Evolutionary conservation across 2,797 vertebrate species (phyloP).

Genomic region (Tauraco hartlaubi): DNA sequence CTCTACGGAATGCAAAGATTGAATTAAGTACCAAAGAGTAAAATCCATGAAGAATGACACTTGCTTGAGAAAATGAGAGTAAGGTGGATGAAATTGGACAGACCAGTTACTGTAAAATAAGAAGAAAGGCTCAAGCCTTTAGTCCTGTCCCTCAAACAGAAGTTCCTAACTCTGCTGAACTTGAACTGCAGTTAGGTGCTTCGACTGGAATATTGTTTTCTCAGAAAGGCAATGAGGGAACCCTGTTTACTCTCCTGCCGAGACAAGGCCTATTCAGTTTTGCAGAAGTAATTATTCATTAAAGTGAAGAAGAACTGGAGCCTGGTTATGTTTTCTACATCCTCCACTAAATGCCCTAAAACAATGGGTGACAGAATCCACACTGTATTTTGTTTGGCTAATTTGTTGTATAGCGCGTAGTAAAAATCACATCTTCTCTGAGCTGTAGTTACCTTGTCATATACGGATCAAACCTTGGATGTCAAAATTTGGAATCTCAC

Average conservation of each 20-base stretch:
- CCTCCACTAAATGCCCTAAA: background rate
- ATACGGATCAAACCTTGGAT: background rate
- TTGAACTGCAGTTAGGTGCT: background rate
- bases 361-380: background rate
- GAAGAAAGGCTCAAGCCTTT: background rate
- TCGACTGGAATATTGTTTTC: background rate
- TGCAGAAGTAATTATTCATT: background rate
- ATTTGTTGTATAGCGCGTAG: fast-evolving
- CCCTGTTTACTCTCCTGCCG: background rate
- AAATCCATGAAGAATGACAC: background rate
- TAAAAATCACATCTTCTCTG: background rate
- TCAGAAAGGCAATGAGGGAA: background rate
- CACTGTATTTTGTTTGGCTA: background rate
- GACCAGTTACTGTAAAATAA: background rate
- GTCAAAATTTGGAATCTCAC: background rate
- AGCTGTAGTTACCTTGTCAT: background rate
- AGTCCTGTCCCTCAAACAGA: background rate
- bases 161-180: background rate
- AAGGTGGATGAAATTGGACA: background rate
- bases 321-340: background rate
- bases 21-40: background rate
- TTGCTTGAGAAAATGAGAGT: background rate
- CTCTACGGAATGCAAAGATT: background rate
- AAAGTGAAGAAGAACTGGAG: background rate
- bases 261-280: background rate